Percentiles rank a stretch among this genome's conserved stretches.
Evolutionary conservation across 1,140 invertebrate genomes (phyloP).

Genomic region (Saxidomus purpurata): DNA sequence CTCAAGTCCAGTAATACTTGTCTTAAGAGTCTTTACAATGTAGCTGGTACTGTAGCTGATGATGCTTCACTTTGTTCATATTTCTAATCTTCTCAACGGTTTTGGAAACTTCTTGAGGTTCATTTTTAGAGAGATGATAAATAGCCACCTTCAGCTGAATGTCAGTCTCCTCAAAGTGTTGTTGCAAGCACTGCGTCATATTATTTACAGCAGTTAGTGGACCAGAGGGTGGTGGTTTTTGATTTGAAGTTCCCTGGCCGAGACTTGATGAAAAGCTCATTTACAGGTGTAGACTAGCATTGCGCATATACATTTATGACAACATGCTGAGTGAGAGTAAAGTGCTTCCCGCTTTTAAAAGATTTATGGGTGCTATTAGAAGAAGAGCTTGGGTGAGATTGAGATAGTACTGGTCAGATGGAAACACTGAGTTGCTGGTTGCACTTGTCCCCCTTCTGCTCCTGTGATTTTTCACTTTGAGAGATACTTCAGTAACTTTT

Average conservation of each 20-base stretch:
- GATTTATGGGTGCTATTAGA: slow-evolving; percentile 10
- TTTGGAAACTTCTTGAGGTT: background rate
- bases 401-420: background rate
- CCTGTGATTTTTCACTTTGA: no score
- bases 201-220: slow-evolving; percentile 6
- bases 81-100: background rate
- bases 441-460: background rate
- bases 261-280: background rate
- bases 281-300: background rate
- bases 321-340: slow-evolving; percentile 17
- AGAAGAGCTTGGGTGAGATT: slow-evolving; percentile 21
- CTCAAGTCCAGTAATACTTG: background rate
- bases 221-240: slow-evolving; percentile 1
- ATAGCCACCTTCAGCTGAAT: slow-evolving; percentile 38
- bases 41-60: slow-evolving; percentile 24
- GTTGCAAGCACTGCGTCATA: slow-evolving; percentile 21
- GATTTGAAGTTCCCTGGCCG: slow-evolving; percentile 1
- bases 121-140: slow-evolving; percentile 26
- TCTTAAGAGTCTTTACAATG: slow-evolving; percentile 22
- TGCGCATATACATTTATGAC: background rate
- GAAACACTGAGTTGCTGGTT: background rate
- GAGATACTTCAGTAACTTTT: no score
- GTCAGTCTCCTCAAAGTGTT: slow-evolving; percentile 16
- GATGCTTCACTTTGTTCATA: slow-evolving; percentile 23
- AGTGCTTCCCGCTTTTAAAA: slow-evolving; percentile 10